Evolutionary conservation across 2,797 vertebrate genomes (phyloP), one percentile per base, ranked within the genome.

Genomic region (Aulostomus chinensis): DNA sequence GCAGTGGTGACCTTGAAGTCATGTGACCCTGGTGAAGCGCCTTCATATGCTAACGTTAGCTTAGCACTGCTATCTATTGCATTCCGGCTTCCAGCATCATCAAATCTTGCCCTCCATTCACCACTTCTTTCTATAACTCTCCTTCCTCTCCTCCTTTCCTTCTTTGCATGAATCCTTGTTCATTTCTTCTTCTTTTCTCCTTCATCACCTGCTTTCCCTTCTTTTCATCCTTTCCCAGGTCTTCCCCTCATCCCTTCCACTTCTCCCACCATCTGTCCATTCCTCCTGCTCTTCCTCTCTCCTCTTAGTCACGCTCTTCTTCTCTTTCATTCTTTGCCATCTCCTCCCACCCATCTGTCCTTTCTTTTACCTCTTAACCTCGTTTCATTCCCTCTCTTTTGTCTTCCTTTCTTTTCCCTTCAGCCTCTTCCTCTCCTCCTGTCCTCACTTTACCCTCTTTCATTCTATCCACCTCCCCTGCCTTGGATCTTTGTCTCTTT

Each of bases 291-390:
- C 40, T 5, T 18, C 36, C 34, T 1, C 40, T 45, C 35, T 38
- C 16, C 37, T 59, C 50, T 64, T 33, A 8, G 29, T 68, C 56
- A 58, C 14, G 25, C 61, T 75, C 34, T 42, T 21, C 53, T 61
- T 54, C 51, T 36, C 38, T 55, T 68, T 67, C 50, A 42, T 68
- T 64, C 34, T 24, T 22, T 3, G 1, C 38, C 47, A 41, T 47
- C 74, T 47, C 71, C 62, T 58, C 72, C 74, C 60, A 41, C 36
- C 68, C 71, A 66, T 76, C 68, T 75, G 68, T 65, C 60, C 16
- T 48, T 30, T 46, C 41, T 42, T 25, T 45, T 25, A 1, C 46
- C 36, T 56, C 49, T 21, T 34, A 35, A 6, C 41, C 40, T 51
- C 33, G 15, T 18, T 28, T 45, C 17, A 1, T 55, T 40, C 14